Evolutionary conservation across 2,113 vertebrate genomes (phyloP).

Genomic region (Pomatostomus ruficeps): DNA sequence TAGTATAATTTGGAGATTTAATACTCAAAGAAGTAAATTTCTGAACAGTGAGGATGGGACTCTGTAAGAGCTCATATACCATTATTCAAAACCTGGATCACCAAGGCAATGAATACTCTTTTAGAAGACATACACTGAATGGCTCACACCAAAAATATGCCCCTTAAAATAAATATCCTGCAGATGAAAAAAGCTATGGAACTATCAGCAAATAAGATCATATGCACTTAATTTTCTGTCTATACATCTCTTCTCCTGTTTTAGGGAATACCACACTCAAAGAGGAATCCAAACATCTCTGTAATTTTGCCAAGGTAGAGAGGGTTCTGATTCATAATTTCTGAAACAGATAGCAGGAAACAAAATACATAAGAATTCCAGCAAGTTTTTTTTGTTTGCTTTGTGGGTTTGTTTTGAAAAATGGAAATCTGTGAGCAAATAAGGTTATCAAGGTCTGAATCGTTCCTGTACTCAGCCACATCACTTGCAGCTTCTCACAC

Average conservation of each 20-base stretch:
- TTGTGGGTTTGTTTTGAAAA: background rate
- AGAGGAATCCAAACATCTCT: background rate
- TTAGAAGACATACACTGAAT: background rate
- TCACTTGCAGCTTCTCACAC: background rate
- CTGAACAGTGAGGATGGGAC: background rate
- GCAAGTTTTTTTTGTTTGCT: background rate
- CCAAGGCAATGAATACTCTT: background rate
- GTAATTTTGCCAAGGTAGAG: background rate
- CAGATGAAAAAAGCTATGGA: background rate
- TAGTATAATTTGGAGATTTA: constrained; percentile 31
- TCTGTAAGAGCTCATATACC: background rate
- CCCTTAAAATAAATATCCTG: background rate
- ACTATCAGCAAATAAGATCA: background rate
- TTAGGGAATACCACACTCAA: background rate
- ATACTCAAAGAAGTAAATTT: constrained; percentile 41
- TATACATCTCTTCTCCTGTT: background rate
- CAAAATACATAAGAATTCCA: background rate
- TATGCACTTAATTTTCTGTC: background rate
- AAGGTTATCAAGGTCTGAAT: background rate
- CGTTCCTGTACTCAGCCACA: background rate
- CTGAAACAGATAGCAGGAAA: background rate
- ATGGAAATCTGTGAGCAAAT: background rate
- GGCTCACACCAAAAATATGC: background rate
- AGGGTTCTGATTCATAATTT: background rate
- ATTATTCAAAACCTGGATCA: background rate